Conservation (phyloP, 2,888 invertebrate species). For the Mythimna vitellina region DNA sequence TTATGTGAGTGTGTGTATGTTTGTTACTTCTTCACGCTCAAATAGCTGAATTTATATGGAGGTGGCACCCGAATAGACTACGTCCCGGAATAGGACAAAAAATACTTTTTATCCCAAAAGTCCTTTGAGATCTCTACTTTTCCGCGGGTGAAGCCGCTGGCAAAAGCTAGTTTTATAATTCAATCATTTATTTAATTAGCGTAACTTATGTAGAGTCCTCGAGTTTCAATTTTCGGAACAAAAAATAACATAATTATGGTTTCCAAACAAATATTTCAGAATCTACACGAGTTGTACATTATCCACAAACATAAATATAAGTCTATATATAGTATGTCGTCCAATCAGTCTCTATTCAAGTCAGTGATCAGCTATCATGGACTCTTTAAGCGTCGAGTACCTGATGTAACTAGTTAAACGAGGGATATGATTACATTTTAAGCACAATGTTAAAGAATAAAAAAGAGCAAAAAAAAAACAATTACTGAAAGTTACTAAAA, state of each 20-base stretch:
- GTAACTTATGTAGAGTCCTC: no score
- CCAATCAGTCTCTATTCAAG: constrained; percentile 42
- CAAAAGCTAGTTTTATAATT: no score
- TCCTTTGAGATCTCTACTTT: no score
- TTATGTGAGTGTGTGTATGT: no score
- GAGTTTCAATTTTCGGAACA: no score
- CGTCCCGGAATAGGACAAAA: no score
- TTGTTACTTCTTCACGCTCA: no score
- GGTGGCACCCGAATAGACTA: no score
- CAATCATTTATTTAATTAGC: no score
- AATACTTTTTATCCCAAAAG: no score
- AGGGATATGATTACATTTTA: background rate
- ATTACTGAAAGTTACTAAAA: background rate
- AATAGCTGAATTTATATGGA: no score
- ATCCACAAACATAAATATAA: background rate
- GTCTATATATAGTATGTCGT: background rate
- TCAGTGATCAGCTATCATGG: constrained; percentile 13
- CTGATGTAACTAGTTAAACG: constrained; percentile 8
- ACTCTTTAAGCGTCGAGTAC: constrained; percentile 6
- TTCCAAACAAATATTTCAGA: background rate
- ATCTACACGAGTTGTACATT: background rate
- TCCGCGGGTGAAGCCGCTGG: no score
- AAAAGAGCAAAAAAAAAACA: background rate
- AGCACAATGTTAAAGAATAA: background rate
- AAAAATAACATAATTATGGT: background rate